These are phyloP conservation scores for Cerastoderma edule DNA, from an alignment of 2,888 invertebrate species.

Conservation along the genomic window DNA sequence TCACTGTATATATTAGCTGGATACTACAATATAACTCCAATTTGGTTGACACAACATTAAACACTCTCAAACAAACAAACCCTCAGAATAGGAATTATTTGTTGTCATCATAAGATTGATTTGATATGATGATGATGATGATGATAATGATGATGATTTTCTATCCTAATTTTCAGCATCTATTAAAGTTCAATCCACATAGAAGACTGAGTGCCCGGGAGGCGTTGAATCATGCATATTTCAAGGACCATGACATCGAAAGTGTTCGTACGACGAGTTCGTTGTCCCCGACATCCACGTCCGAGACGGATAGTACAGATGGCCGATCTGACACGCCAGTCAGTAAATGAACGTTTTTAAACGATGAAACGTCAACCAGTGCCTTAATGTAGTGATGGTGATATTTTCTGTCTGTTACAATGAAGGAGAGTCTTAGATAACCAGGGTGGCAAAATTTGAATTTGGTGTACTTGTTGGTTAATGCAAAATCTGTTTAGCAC, in stretches of 20 bases:
- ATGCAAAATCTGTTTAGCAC: no score
- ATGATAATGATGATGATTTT: neutral
- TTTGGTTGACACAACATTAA: neutral
- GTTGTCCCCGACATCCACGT: conserved; percentile 63
- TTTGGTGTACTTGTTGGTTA: no score
- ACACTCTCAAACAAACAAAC: neutral
- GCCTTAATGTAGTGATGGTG: neutral
- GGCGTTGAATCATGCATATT: conserved; percentile 77
- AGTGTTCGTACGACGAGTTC: conserved; percentile 72
- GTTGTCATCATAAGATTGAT: neutral
- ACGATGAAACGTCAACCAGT: neutral
- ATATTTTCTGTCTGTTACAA: neutral
- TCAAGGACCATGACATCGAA: conserved; percentile 74
- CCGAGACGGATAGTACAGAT: conserved; percentile 74
- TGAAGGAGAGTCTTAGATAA: neutral
- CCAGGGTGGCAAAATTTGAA: neutral
- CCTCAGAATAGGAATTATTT: neutral
- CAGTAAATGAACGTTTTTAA: conserved; percentile 62
- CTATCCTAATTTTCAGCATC: conserved; percentile 69
- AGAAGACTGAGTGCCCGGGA: conserved; percentile 76
- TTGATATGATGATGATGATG: neutral
- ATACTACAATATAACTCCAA: neutral
- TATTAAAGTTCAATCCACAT: conserved; percentile 78
- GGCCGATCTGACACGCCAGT: conserved; percentile 76
- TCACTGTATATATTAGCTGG: neutral